phyloP scores from a whole-genome alignment of 2,113 vertebrate species.

The Callionymus lyra region DNA sequence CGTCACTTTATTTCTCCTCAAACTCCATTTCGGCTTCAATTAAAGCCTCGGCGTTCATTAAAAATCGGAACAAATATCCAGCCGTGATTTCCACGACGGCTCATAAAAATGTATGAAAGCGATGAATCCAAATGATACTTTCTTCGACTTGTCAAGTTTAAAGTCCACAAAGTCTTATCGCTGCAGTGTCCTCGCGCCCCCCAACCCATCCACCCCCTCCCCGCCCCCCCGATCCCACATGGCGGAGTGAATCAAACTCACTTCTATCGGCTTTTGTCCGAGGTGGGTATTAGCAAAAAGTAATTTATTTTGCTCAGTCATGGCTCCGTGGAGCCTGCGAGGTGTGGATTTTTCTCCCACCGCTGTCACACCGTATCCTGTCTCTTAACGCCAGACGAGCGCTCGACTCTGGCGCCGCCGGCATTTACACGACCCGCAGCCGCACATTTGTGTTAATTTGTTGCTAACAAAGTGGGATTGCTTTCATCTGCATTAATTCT shows the following conservation, averaged over 20 bases:
- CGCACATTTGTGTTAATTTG: conserved; percentile 20
- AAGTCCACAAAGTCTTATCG: too few species aligned
- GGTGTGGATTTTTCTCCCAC: conserved; percentile 12
- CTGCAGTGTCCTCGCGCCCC: not conserved
- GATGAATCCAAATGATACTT: too few species aligned
- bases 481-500: conserved; percentile 2
- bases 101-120: too few species aligned
- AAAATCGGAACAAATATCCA: too few species aligned
- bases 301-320: conserved; percentile 45
- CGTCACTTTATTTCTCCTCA: too few species aligned
- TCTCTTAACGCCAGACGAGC: conserved; percentile 23
- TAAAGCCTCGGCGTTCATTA: too few species aligned
- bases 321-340: conserved; percentile 20
- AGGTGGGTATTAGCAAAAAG: conserved; percentile 39
- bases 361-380: conserved; percentile 35
- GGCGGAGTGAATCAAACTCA: conserved; percentile 22
- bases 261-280: conserved; percentile 29
- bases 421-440: conserved; percentile 15
- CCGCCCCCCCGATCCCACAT: conserved; percentile 19
- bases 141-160: too few species aligned
- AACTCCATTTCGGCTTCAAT: too few species aligned
- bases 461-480: conserved; percentile 4
- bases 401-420: conserved; percentile 27
- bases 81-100: too few species aligned
- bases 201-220: too few species aligned